Evolutionary conservation across 2,797 vertebrate species (phyloP), one percentile per base, ranked within the genome.

Genomic region (Onychomys arenicola): DNA sequence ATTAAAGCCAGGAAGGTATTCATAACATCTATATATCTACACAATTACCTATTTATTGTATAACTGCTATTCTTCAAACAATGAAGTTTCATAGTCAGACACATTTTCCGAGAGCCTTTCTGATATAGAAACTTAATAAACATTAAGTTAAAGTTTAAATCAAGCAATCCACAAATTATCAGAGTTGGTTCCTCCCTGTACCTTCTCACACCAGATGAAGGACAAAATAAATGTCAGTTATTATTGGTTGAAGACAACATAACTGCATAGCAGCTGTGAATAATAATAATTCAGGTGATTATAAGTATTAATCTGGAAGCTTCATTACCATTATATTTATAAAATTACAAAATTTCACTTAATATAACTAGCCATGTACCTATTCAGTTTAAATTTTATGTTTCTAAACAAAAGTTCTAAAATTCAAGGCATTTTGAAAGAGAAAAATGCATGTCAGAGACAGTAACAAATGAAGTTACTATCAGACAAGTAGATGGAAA

Each of bases 401-500:
- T 49, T 88, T 81, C 67, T 82, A 3, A 81, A 61, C 17, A 84
- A 93, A 94, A 82, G 14, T 34, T 96, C 82, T 77, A 81, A 90
- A 94, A 80, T 88, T 69, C n/a, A 65, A 95, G 67, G 32, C 9
- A 87, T 90, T 93, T 80, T 94, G 52, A 94, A 65, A 94, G 69
- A 76, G 6, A 40, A 11, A 88, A 91, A 61, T 6, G 21, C 43
- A 61, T 73, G 4, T 92, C 59, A 81, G 82, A 73, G 40, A 80
- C 4, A 65, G 2, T 57, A 90, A 57, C n/a, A 87, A 87, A 87
- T 67, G 32, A 91, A 85, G 55, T 73, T 86, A n/a, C 65, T 86
- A 65, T n/a, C 43, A 85, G 11, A n/a, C 17, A 69, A 69, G 32
- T n/a, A n/a, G 43, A 52, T 85, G 43, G 1, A 25, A 69, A n/a